Base-by-base conservation (phyloP, 1,140 invertebrate species). In the Drosophila mayri region DNA sequence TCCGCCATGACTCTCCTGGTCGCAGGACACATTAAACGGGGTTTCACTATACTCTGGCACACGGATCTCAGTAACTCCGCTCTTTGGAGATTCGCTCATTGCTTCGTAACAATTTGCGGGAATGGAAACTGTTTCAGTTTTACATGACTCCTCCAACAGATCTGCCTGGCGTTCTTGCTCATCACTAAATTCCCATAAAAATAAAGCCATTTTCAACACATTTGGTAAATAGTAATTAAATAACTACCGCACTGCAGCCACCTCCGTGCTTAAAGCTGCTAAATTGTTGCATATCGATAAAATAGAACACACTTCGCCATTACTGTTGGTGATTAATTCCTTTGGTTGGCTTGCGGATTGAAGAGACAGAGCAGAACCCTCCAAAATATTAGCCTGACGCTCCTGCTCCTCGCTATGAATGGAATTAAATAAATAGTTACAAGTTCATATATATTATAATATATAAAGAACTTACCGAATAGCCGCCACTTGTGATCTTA, bases 251-350 rank as follows among this genome's bases (percentile, higher is more conserved):
- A 50, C 11, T 0, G 28, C n/a, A 32, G 49, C 49, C 49, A 52
- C 20, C 11, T 52, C 25, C 25, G 25, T 7, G n/a, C 30, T 35
- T 35, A 52, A 9, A 35, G 7, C 30, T 20, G 11, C 11, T 9
- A 52, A 3, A 4, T 35, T 35, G 18, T 20, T 32, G 12, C 30
- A 52, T 14, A 52, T 52, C 18, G 30, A 35, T 16, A 16, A 1
- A 16, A 52, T 52, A 35, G 49, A 32, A 52, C 49, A 52, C 28
- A 52, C 18, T 52, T 52, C 28, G 28, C 35, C 28, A 35, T 20
- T 30, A 30, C 11, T 49, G n/a, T 30, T 30, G 16, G 1, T 30
- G 25, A 10, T 11, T 6, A 28, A 28, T 2, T 9, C 10, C n/a
- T 30, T 30, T 11, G 5, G 4, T 2, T 6, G 5, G 3, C 0